Base-by-base conservation (phyloP, 1,140 invertebrate genomes). In the Drosophila rhopaloa region DNA sequence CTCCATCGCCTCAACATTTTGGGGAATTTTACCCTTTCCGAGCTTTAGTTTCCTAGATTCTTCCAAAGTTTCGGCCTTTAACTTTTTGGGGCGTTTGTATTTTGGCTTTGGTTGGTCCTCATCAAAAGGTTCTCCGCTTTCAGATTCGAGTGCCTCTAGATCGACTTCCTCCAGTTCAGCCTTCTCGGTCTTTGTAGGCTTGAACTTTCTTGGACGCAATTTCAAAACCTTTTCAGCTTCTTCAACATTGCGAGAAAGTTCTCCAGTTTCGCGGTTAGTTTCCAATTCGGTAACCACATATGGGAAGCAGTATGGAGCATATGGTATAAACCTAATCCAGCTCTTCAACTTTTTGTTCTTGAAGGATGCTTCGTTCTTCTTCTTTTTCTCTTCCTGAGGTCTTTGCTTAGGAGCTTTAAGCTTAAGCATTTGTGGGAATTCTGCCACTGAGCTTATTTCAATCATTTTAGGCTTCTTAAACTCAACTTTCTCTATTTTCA, bases 321-420 rank as follows among this genome's bases (percentile, higher is more conserved):
- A 92, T n/a, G 91, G 81, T 55, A 92, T 66, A 41, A 86, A 84
- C 16, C 78, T 75, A 5, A 92, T 92, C 62, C 84, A 81, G 58
- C 91, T 92, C 55, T 92, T 92, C 2, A 91, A 73, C 55, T 91
- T 91, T 38, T 82, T 80, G 48, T 85, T 84, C 37, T 88, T 91
- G 6, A 92, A 92, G 0, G 74, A 65, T 4, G 79, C 76, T 74
- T 93, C 91, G n/a, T 38, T 32, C 38, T 89, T 93, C 77, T 81
- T 93, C 90, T 91, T 93, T 71, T 91, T 93, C 58, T 80, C 93
- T 35, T 76, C 44, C 70, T 92, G 67, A 76, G 91, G 75, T 89
- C 93, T 92, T 58, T 91, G 94, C 29, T 92, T 92, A 13, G 91
- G 80, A 32, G 92, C 83, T 68, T 91, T 92, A 7, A 91, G 77